phyloP scores from a whole-genome alignment of 2,797 vertebrate genomes.

The Chloroceryle amazona region DNA sequence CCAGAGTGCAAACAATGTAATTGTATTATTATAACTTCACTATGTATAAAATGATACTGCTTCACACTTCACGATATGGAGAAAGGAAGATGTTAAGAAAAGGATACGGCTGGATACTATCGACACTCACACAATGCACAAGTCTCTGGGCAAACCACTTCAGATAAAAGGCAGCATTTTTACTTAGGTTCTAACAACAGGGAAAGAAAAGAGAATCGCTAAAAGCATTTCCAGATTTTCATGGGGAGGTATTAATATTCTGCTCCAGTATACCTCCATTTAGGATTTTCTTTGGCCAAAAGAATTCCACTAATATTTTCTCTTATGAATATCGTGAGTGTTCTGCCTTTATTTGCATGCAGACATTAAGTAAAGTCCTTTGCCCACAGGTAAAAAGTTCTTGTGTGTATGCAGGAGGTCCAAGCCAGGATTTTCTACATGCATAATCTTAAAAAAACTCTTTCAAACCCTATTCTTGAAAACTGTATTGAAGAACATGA shows the following conservation, averaged over 20 bases:
- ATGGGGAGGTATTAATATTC: not conserved
- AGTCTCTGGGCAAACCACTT: not conserved
- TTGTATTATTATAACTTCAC: not conserved
- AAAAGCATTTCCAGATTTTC: not conserved
- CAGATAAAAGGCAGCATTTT: not conserved
- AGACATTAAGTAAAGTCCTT: not conserved
- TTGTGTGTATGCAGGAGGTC: not conserved
- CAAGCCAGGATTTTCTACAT: not conserved
- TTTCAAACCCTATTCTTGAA: not conserved
- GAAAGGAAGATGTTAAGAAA: not conserved
- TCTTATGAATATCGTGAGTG: not conserved
- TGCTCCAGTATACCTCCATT: not conserved
- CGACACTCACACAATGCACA: fast-evolving
- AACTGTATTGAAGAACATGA: not conserved
- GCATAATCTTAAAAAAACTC: not conserved
- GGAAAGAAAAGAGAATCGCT: not conserved
- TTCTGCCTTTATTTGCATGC: not conserved
- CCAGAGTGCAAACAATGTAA: not conserved
- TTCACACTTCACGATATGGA: not conserved
- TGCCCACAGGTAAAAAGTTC: not conserved
- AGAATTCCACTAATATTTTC: not conserved
- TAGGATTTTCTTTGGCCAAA: not conserved
- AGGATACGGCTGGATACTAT: not conserved
- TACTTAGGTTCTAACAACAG: not conserved
- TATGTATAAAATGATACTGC: not conserved